Conservation (phyloP, 2,113 vertebrate species). For the Corvus moneduloides region DNA sequence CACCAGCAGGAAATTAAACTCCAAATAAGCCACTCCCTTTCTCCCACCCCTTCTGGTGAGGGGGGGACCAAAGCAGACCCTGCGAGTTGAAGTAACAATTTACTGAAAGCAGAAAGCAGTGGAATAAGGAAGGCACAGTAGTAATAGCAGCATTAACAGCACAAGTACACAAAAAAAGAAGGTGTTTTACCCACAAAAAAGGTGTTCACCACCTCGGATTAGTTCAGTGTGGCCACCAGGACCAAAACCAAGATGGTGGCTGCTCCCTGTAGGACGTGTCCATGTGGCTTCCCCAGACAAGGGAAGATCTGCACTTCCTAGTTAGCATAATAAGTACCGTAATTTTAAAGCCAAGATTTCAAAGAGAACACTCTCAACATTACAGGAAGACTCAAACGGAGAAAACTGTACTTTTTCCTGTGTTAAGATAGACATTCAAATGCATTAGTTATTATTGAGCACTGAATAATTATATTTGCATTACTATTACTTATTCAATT, state of each 20-base stretch:
- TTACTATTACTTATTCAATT: background rate
- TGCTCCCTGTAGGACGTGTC: background rate
- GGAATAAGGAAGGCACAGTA: background rate
- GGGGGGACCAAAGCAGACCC: background rate
- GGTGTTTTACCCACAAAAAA: background rate
- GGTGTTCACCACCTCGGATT: background rate
- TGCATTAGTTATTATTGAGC: background rate
- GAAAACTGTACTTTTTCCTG: background rate
- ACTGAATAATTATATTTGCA: slow-evolving; percentile 14
- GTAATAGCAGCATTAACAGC: background rate
- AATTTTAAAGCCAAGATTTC: background rate
- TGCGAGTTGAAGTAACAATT: background rate
- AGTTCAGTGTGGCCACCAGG: too few relatives aligned
- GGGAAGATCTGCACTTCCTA: background rate
- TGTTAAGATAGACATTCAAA: background rate
- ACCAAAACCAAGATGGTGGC: background rate
- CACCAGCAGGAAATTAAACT: background rate
- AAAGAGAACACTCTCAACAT: background rate
- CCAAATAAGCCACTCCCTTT: background rate
- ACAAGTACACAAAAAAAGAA: background rate
- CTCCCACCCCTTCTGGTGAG: background rate
- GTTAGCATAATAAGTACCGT: background rate
- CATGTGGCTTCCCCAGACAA: too few relatives aligned
- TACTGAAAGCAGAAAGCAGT: background rate
- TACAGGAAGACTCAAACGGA: background rate